Evolutionary conservation across 2,888 invertebrate species (phyloP), one percentile per base, ranked within the genome.

Genomic region (Diabrotica balteata): DNA sequence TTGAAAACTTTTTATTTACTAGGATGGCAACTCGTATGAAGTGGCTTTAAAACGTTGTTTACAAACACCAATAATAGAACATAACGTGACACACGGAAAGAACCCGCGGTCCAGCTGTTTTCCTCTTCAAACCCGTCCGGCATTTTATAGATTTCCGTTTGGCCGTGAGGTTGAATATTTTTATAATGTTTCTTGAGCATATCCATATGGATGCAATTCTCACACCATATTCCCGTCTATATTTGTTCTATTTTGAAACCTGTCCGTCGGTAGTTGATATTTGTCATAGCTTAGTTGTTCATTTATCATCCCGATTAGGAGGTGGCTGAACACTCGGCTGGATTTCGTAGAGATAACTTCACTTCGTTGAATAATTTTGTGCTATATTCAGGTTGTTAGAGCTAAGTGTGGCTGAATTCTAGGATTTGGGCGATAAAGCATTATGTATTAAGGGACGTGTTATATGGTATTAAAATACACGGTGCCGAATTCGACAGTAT

Each of bases 251-350:
- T 55, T 4, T 55, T 43, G 55, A 43, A 55, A 43, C 10, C 43
- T 55, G 55, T 43, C 54, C 32, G 46, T 10, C 45, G 45, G 57
- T 17, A 57, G 46, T 44, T 57, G 57, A 57, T 57, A 57, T 57
- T 57, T 45, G 57, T 57, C 57, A 57, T 45, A 57, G 44, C 57
- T 45, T 7, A 9, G 42, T 47, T 47, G 59, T 47, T 17, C 59
- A 59, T 59, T 50, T 50, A 59, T 59, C 59, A 59, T 49, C 43
- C n/a, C 59, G 50, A 59, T 59, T 59, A 50, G 49, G 59, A n/a
- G 59, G 32, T 49, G 22, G 5, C 58, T 58, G 46, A 58, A 58
- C 58, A 58, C 58, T 47, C 58, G 58, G 58, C 8, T 45, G 46
- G 17, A 44, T 11, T 46, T 58, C 7, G 43, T 17, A 2, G 32